Conservation (phyloP, 2,888 invertebrate genomes). For the Tryphoninae sp. region DNA sequence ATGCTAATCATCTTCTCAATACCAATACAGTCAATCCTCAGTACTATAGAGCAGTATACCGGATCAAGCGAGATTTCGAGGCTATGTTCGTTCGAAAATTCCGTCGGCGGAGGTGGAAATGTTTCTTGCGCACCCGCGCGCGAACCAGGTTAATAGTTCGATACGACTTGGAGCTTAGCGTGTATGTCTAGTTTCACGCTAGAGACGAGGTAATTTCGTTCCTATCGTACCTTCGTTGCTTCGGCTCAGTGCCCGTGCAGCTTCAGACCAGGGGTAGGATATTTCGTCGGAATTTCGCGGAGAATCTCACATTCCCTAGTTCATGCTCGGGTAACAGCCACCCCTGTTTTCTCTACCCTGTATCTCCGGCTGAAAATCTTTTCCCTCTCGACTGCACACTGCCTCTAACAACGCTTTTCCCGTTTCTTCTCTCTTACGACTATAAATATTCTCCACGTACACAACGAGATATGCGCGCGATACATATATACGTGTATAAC, state of each 20-base stretch:
- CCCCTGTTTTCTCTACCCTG: background rate
- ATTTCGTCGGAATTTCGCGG: slow-evolving; percentile 31
- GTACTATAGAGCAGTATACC: background rate
- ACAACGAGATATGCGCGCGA: background rate
- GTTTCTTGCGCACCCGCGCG: background rate
- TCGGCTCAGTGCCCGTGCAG: background rate
- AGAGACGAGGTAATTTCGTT: slow-evolving; percentile 68
- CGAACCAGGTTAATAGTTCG: slow-evolving; percentile 58
- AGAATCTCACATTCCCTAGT: background rate
- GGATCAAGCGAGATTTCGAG: slow-evolving; percentile 6
- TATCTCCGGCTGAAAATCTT: slow-evolving; percentile 11
- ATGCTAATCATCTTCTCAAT: background rate
- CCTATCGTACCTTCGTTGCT: slow-evolving; percentile 27
- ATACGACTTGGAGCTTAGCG: slow-evolving; percentile 52
- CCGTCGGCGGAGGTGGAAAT: background rate
- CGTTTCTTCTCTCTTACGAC: background rate
- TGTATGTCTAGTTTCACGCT: slow-evolving; percentile 53
- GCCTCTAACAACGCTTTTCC: background rate
- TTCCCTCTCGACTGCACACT: slow-evolving; percentile 14
- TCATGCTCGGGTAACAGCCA: slow-evolving; percentile 17
- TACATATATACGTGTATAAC: background rate
- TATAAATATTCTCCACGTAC: background rate
- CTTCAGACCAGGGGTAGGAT: slow-evolving; percentile 15
- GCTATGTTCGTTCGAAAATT: slow-evolving; percentile 20
- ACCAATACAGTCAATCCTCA: background rate